A percentile compares a stretch with the other conserved stretches of the same genome.
These are phyloP conservation scores for Lithosia quadra DNA, from an alignment of 2,888 invertebrate genomes.

Conservation along the genomic window DNA sequence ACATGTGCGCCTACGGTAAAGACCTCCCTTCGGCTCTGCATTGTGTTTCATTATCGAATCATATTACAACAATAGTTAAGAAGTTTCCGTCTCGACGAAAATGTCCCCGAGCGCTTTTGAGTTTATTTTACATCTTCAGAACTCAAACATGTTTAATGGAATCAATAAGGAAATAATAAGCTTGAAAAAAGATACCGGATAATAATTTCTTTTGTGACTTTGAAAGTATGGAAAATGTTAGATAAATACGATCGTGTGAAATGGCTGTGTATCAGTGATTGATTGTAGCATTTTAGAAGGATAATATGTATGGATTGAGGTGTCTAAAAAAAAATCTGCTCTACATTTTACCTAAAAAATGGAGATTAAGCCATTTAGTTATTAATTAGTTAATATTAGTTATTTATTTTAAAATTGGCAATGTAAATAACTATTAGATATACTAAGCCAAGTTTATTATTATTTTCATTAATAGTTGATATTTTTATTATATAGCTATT, in stretches of 20 bases:
- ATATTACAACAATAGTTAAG: constrained; percentile 41
- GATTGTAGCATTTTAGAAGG: neutral
- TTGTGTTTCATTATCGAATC: constrained; percentile 56
- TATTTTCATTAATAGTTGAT: too few relatives aligned
- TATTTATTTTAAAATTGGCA: too few relatives aligned
- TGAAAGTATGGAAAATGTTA: neutral
- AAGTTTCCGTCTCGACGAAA: constrained; percentile 45
- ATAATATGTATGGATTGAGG: too few relatives aligned
- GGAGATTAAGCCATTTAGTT: too few relatives aligned
- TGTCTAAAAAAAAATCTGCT: too few relatives aligned
- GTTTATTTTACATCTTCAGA: constrained; percentile 39
- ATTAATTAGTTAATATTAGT: too few relatives aligned
- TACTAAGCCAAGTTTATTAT: too few relatives aligned
- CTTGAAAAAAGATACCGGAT: constrained; percentile 18
- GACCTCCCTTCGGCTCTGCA: constrained; percentile 59
- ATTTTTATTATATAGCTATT: too few relatives aligned
- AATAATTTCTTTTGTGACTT: constrained; percentile 7
- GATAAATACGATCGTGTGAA: neutral
- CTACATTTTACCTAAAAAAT: too few relatives aligned
- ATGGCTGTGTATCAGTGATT: neutral
- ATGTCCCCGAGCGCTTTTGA: constrained; percentile 41
- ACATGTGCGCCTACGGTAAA: constrained; percentile 29
- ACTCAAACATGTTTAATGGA: constrained; percentile 52
- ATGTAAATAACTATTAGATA: too few relatives aligned
- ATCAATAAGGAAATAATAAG: constrained; percentile 43